These are phyloP conservation scores for Pygocentrus nattereri DNA, from an alignment of 2,797 vertebrate species.

Conservation along the genomic window DNA sequence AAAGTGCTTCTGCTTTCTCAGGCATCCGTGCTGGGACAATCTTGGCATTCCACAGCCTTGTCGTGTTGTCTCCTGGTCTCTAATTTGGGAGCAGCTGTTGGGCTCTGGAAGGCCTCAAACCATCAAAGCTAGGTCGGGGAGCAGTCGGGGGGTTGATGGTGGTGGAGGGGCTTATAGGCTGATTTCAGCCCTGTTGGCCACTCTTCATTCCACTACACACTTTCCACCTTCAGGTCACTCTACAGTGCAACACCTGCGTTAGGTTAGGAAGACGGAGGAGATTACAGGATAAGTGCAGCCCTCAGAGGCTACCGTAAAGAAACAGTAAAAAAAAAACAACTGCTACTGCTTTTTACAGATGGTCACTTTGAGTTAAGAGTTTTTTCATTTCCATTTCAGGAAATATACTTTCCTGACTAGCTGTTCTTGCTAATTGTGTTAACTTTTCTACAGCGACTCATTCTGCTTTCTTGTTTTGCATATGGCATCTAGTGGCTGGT, in stretches of 20 bases:
- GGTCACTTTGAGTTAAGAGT: slow-evolving; percentile 20
- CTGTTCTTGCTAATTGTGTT: too few species aligned
- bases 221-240: slow-evolving; percentile 63
- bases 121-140: slow-evolving; percentile 69
- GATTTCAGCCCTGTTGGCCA: slow-evolving; percentile 52
- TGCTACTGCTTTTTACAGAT: slow-evolving; percentile 44
- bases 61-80: slow-evolving; percentile 75
- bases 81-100: slow-evolving; percentile 85
- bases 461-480: too few species aligned
- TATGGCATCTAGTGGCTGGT: too few species aligned
- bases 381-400: neutral
- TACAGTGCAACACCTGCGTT: slow-evolving; percentile 68
- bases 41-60: slow-evolving; percentile 79
- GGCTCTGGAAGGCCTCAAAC: slow-evolving; percentile 72
- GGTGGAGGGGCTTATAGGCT: slow-evolving; percentile 26
- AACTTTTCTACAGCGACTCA: too few species aligned
- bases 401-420: neutral
- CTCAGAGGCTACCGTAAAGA: slow-evolving; percentile 40
- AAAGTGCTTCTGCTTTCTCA: slow-evolving; percentile 71
- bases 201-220: slow-evolving; percentile 47
- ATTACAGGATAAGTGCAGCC: slow-evolving; percentile 68
- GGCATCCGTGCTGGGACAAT: slow-evolving; percentile 71
- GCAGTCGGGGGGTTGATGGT: neutral
- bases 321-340: slow-evolving; percentile 54
- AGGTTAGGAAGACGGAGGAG: slow-evolving; percentile 53